A percentile compares a stretch with the other conserved stretches of the same genome.
Evolutionary conservation across 2,888 invertebrate species (phyloP).

Genomic region (Silvanus unidentatus): DNA sequence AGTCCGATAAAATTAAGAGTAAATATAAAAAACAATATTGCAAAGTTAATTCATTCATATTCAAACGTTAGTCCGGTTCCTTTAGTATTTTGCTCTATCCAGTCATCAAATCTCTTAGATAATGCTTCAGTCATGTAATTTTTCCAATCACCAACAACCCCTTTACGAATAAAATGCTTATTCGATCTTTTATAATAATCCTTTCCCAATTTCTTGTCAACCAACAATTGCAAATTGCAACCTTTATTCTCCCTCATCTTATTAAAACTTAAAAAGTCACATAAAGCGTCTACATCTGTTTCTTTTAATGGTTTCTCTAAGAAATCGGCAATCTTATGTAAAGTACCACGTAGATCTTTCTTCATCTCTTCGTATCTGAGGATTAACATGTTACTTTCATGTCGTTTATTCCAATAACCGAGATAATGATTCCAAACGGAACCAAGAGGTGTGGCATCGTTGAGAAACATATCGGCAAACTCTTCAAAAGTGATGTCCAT

Average conservation of each 20-base stretch:
- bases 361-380: conserved; percentile 81
- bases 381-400: conserved; percentile 69
- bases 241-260: conserved; percentile 55
- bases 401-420: conserved; percentile 64
- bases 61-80: conserved; percentile 50
- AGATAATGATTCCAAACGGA: conserved; percentile 59
- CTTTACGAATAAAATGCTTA: conserved; percentile 48
- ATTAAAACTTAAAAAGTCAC: conserved; percentile 35
- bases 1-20: too few species aligned
- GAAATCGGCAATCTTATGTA: conserved; percentile 61
- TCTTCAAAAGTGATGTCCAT: conserved; percentile 58
- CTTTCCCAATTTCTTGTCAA: conserved; percentile 34
- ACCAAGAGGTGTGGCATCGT: conserved; percentile 59
- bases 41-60: conserved; percentile 8
- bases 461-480: conserved; percentile 68
- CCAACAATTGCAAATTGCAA: conserved; percentile 50
- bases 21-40: too few species aligned
- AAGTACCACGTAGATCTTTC: conserved; percentile 56
- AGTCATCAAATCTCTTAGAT: conserved; percentile 65
- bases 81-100: conserved; percentile 59
- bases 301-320: conserved; percentile 61
- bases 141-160: conserved; percentile 45
- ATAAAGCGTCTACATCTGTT: conserved; percentile 52
- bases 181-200: conserved; percentile 24
- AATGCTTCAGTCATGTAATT: conserved; percentile 65